Percentiles rank a stretch among this genome's conserved stretches.
phyloP scores from a whole-genome alignment of 2,888 invertebrate species.

The Choreutis nemorana region DNA sequence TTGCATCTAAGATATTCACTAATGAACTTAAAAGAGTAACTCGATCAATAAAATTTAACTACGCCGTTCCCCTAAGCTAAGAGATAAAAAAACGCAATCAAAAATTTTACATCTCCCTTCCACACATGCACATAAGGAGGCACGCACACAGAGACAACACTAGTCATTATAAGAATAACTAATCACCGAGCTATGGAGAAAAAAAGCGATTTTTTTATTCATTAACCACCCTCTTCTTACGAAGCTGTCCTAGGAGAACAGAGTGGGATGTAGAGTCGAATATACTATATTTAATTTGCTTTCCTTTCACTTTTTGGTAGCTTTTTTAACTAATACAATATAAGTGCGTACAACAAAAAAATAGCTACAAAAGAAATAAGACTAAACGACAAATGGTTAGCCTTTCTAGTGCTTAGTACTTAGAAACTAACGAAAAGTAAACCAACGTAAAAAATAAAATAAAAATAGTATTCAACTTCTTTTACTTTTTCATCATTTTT shows the following conservation, averaged over 20 bases:
- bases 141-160: slow-evolving; percentile 34
- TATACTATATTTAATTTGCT: neutral
- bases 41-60: slow-evolving; percentile 29
- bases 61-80: slow-evolving; percentile 45
- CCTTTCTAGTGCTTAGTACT: no score
- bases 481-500: no score
- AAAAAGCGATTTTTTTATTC: slow-evolving; percentile 62
- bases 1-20: no score
- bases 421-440: no score
- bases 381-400: no score
- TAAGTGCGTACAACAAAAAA: no score
- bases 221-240: slow-evolving; percentile 64
- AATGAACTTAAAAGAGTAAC: neutral
- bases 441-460: no score
- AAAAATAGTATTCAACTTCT: no score
- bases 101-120: slow-evolving; percentile 36
- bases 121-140: slow-evolving; percentile 17
- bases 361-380: no score
- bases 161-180: slow-evolving; percentile 64
- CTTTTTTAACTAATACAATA: no score
- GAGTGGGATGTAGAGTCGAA: slow-evolving; percentile 20
- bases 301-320: no score
- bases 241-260: slow-evolving; percentile 34
- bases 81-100: slow-evolving; percentile 51
- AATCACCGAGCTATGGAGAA: slow-evolving; percentile 61